phyloP scores from a whole-genome alignment of 2,797 vertebrate genomes.

The Eulemur albifrons region DNA sequence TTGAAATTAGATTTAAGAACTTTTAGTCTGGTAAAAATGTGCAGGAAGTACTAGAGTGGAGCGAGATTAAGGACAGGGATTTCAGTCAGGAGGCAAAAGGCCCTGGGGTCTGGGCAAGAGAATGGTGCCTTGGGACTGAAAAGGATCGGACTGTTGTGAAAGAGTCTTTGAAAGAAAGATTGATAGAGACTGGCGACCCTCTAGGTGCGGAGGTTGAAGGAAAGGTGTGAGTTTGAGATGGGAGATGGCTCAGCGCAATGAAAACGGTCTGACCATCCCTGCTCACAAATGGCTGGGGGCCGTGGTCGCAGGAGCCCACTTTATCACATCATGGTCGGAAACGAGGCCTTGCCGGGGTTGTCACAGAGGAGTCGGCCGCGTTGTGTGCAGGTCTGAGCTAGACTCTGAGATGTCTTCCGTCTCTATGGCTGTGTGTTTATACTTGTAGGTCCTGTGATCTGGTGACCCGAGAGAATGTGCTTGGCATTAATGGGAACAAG shows the following conservation, averaged over 20 bases:
- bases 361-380: rapidly evolving
- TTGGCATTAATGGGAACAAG: not conserved
- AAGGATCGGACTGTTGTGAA: not conserved
- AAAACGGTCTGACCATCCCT: not conserved
- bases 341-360: not conserved
- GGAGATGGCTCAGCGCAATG: not conserved
- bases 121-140: not conserved
- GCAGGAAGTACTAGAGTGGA: not conserved
- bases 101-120: too few species aligned
- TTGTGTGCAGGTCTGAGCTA: not conserved
- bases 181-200: not conserved
- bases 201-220: not conserved
- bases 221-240: not conserved
- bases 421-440: rapidly evolving
- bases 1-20: not conserved
- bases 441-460: not conserved
- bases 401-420: not conserved
- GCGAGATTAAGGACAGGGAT: not conserved
- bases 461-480: not conserved
- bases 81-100: not conserved
- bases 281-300: not conserved
- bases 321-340: not conserved
- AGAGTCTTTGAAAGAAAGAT: not conserved
- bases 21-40: not conserved
- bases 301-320: not conserved